These are phyloP conservation scores for Eubasilissa regina DNA, from an alignment of 1,140 invertebrate genomes.

Conservation along the genomic window DNA sequence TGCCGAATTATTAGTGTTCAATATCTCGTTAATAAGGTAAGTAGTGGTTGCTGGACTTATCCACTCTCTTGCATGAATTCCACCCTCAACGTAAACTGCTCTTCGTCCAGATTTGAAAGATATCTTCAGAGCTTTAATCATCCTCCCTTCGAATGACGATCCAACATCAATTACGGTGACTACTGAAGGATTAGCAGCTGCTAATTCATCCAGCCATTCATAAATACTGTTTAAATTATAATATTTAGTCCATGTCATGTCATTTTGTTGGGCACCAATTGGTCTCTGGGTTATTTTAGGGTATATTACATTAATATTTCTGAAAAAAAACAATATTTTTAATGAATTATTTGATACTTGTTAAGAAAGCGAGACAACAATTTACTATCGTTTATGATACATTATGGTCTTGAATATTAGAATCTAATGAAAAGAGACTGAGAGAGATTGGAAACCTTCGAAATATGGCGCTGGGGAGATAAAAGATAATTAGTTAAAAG, in stretches of 20 bases:
- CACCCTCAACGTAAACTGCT: constrained; percentile 62
- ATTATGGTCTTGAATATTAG: too few relatives aligned
- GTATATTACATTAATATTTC: neutral
- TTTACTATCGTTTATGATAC: too few relatives aligned
- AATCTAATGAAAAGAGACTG: too few relatives aligned
- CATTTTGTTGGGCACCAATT: constrained; percentile 19
- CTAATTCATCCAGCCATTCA: constrained; percentile 69
- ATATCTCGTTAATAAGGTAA: constrained; percentile 75
- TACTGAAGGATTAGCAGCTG: constrained; percentile 65
- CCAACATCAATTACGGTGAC: constrained; percentile 72
- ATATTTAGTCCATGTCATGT: constrained; percentile 71
- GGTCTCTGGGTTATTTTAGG: too few relatives aligned
- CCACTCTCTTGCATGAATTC: constrained; percentile 83
- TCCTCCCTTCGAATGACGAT: constrained; percentile 72
- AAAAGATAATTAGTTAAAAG: too few relatives aligned
- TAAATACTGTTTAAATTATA: constrained; percentile 70
- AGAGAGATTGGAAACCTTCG: too few relatives aligned
- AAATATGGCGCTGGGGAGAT: too few relatives aligned
- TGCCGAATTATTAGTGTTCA: constrained; percentile 68
- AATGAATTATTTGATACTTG: too few relatives aligned
- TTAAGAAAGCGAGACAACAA: too few relatives aligned
- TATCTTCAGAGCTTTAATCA: constrained; percentile 77
- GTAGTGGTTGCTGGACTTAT: constrained; percentile 78
- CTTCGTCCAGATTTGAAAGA: constrained; percentile 72
- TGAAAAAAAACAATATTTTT: neutral